A percentile compares a stretch with the other conserved stretches of the same genome.
Evolutionary conservation across 2,888 invertebrate species (phyloP).

Genomic region (Cactoblastis cactorum): DNA sequence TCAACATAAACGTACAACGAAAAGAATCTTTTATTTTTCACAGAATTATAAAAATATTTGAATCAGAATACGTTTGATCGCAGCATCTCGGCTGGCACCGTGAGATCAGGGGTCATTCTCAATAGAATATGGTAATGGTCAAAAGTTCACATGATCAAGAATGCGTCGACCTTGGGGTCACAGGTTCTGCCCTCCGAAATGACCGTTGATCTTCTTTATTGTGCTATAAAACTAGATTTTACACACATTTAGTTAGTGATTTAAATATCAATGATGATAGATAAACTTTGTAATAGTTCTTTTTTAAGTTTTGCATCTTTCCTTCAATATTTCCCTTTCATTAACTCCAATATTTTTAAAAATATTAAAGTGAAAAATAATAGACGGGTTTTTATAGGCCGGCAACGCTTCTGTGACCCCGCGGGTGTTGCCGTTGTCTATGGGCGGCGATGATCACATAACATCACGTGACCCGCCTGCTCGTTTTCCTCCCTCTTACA

Average conservation of each 20-base stretch:
- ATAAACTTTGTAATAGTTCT: not conserved
- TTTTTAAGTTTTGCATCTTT: not conserved
- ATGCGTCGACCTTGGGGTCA: conserved; percentile 57
- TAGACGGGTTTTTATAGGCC: too few relatives aligned
- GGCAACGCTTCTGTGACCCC: too few relatives aligned
- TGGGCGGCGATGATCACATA: too few relatives aligned
- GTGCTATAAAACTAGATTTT: conserved; percentile 21
- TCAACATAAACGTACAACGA: conserved; percentile 17
- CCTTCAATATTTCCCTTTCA: too few relatives aligned
- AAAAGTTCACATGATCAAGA: conserved; percentile 53
- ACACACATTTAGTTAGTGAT: not conserved
- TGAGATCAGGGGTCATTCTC: conserved; percentile 35
- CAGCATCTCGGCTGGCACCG: conserved; percentile 49
- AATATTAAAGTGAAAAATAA: too few relatives aligned
- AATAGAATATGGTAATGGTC: conserved; percentile 13
- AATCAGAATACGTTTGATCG: conserved; percentile 55
- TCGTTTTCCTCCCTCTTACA: too few relatives aligned
- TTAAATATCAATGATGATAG: not conserved
- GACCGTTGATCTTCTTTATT: conserved; percentile 65
- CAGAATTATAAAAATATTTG: conserved; percentile 43
- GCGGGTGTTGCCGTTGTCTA: too few relatives aligned
- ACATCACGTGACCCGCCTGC: too few relatives aligned
- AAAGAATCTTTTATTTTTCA: conserved; percentile 34
- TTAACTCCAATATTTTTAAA: too few relatives aligned
- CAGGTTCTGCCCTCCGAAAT: conserved; percentile 36